Percentiles rank a stretch among this genome's conserved stretches.
These are phyloP conservation scores for Pantherophis alleghaniensis DNA, from an alignment of 2,797 vertebrate species.

Conservation along the genomic window DNA sequence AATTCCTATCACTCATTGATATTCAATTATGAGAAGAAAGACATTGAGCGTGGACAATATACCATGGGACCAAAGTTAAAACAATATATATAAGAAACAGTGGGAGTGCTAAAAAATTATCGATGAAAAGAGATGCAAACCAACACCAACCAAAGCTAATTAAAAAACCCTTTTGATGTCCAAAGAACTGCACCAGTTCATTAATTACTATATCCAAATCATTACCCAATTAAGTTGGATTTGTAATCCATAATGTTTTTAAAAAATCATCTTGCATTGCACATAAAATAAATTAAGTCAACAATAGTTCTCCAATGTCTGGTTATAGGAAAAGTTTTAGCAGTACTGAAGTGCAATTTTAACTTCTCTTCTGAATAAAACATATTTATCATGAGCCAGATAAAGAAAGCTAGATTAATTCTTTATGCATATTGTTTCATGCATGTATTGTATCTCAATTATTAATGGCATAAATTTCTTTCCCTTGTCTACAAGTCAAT, in stretches of 20 bases:
- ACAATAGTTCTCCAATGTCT: not conserved
- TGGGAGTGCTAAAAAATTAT: not conserved
- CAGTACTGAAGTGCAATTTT: conserved; percentile 35
- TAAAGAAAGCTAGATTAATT: conserved; percentile 9
- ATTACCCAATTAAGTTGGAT: not conserved
- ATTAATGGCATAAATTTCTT: conserved; percentile 32
- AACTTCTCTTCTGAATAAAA: conserved; percentile 15
- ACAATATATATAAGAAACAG: not conserved
- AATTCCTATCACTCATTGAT: conserved; percentile 5
- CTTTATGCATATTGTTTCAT: conserved; percentile 13
- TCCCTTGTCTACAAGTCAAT: conserved; percentile 3
- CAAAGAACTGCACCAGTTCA: not conserved
- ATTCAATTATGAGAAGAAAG: not conserved
- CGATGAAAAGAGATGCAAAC: not conserved
- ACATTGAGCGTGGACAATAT: not conserved
- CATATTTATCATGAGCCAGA: conserved; percentile 6
- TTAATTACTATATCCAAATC: not conserved
- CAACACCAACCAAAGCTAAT: not conserved
- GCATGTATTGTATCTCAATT: conserved; percentile 22
- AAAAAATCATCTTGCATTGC: conserved; percentile 7
- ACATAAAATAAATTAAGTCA: conserved; percentile 37
- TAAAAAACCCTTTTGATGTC: not conserved
- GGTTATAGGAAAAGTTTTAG: conserved; percentile 12
- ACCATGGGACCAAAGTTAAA: not conserved
- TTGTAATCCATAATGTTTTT: conserved; percentile 2